A percentile compares a stretch with the other conserved stretches of the same genome.
Evolutionary conservation across 2,888 invertebrate genomes (phyloP).

Genomic region (Callinectes sapidus): DNA sequence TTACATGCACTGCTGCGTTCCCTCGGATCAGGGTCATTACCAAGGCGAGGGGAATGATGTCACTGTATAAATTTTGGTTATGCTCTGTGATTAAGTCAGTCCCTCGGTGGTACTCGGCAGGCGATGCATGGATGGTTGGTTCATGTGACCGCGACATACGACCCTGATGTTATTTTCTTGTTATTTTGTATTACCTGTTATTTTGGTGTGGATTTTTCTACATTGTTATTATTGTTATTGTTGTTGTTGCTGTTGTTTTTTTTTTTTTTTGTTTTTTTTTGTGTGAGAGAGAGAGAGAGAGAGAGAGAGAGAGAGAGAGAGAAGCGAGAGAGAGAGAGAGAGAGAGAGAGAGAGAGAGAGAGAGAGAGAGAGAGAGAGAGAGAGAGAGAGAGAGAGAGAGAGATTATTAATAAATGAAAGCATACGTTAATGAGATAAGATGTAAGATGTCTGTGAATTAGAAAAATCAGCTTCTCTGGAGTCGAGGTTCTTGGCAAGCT

Average conservation of each 20-base stretch:
- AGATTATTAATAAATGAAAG: not conserved
- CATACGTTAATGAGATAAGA: not conserved
- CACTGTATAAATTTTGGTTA: not conserved
- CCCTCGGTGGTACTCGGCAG: not conserved
- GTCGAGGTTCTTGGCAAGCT: not conserved
- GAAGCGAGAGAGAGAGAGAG: too few species aligned
- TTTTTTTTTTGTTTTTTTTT: too few species aligned
- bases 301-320: too few species aligned
- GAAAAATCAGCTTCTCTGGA: not conserved
- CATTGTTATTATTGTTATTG: too few species aligned
- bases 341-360: too few species aligned
- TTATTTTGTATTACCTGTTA: not conserved
- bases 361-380: too few species aligned
- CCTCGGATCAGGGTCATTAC: not conserved
- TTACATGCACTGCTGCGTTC: not conserved
- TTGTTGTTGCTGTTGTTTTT: too few species aligned
- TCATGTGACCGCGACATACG: not conserved
- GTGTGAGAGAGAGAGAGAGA: too few species aligned
- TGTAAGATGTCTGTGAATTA: not conserved
- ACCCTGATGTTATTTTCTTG: not conserved
- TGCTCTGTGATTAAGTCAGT: not conserved
- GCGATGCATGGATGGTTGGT: not conserved
- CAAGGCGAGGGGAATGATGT: not conserved
- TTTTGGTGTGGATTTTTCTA: not conserved
- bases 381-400: not conserved